Percentiles rank a stretch among this genome's conserved stretches.
Evolutionary conservation across 2,888 invertebrate species (phyloP).

Genomic region (Morinoia aosen): DNA sequence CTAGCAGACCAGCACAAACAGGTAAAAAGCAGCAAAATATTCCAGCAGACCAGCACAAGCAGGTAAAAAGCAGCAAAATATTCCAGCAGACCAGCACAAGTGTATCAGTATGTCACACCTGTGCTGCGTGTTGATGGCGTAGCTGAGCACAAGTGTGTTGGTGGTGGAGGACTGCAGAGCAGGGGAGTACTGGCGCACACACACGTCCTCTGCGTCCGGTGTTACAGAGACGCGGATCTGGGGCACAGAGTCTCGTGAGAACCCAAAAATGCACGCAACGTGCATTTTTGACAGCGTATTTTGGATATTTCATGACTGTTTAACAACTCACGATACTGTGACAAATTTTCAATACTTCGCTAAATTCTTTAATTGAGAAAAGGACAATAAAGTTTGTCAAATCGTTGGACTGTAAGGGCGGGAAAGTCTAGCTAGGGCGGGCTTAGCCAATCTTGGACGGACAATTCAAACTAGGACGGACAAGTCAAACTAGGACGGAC

Average conservation of each 20-base stretch:
- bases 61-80: neutral
- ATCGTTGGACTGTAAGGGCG: too few species aligned
- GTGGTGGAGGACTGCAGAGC: slow-evolving; percentile 65
- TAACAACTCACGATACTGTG: too few species aligned
- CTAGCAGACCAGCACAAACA: too few species aligned
- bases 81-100: neutral
- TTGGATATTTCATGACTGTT: neutral
- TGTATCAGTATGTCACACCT: neutral
- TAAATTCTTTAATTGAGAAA: too few species aligned
- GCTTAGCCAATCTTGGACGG: too few species aligned
- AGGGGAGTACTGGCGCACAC: slow-evolving; percentile 64
- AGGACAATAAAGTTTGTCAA: too few species aligned
- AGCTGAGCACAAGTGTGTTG: slow-evolving; percentile 63
- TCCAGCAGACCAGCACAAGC: neutral
- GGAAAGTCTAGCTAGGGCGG: too few species aligned
- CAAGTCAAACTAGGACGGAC: too few species aligned
- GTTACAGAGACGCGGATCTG: slow-evolving; percentile 67
- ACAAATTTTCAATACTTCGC: too few species aligned
- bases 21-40: too few species aligned
- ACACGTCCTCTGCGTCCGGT: slow-evolving; percentile 57
- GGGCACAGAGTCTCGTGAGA: neutral
- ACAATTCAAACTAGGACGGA: neutral
- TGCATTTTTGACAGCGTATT: neutral
- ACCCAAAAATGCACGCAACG: neutral
- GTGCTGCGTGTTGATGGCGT: slow-evolving; percentile 58